These are phyloP conservation scores for Apus apus DNA, from an alignment of 2,113 vertebrate genomes.

Conservation along the genomic window DNA sequence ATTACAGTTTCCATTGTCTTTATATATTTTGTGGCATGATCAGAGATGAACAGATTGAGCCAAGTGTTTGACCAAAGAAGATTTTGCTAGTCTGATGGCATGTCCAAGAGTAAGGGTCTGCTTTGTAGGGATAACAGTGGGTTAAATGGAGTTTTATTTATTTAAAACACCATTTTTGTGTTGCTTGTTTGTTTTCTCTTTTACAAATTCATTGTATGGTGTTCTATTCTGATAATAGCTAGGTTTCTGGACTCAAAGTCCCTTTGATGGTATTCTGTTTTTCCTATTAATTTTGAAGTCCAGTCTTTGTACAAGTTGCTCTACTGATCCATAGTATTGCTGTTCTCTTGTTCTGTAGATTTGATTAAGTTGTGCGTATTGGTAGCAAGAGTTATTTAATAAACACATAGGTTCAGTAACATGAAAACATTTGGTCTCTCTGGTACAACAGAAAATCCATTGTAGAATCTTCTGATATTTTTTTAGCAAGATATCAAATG, in stretches of 20 bases:
- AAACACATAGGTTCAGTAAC: neutral
- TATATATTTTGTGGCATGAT: neutral
- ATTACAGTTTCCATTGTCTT: neutral
- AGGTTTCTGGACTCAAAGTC: neutral
- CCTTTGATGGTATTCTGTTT: neutral
- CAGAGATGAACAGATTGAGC: neutral
- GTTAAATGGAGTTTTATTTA: neutral
- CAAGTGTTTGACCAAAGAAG: neutral
- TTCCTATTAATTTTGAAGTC: neutral
- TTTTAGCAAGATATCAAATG: neutral
- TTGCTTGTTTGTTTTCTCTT: neutral
- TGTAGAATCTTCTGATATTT: neutral
- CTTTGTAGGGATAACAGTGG: neutral
- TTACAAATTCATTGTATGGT: neutral
- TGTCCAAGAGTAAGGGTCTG: neutral
- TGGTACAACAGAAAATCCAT: neutral
- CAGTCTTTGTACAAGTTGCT: neutral
- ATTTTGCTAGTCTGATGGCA: neutral
- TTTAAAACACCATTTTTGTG: neutral
- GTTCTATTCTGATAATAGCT: neutral
- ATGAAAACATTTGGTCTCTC: neutral
- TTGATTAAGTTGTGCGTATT: neutral
- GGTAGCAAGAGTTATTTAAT: neutral
- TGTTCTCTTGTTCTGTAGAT: neutral
- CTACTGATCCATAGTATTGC: neutral